Percentiles rank a stretch among this genome's conserved stretches.
Evolutionary conservation across 2,113 vertebrate species (phyloP).

Genomic region (Sylvilagus bachmani): DNA sequence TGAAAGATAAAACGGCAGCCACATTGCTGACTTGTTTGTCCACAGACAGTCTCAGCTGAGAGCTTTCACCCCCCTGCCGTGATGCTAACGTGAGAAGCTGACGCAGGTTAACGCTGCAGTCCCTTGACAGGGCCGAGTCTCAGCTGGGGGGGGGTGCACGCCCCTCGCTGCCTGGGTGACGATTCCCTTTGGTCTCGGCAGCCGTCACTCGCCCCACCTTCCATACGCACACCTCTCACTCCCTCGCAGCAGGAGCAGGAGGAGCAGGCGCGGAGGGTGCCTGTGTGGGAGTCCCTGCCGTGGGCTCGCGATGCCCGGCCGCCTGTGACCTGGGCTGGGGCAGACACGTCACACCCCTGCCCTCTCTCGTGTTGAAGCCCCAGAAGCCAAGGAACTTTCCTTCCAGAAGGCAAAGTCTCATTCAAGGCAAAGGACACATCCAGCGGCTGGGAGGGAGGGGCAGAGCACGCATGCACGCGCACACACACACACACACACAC

Average conservation of each 20-base stretch:
- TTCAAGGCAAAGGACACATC: no score
- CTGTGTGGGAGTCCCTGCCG: no score
- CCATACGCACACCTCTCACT: no score
- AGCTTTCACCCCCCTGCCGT: background rate
- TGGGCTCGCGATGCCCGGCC: no score
- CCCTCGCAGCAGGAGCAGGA: no score
- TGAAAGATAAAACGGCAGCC: background rate
- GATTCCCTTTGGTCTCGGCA: background rate
- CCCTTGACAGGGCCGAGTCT: background rate
- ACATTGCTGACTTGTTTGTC: background rate
- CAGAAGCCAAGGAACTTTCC: background rate
- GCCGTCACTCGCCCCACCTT: background rate
- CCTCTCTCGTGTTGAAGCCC: no score
- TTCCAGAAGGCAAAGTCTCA: no score
- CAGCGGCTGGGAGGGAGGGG: fast-evolving
- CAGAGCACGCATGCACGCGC: no score
- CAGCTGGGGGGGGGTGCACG: background rate
- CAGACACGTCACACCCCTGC: no score
- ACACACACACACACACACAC: no score
- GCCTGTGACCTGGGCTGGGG: background rate
- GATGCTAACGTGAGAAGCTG: background rate
- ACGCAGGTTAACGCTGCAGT: background rate
- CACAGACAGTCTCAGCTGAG: background rate
- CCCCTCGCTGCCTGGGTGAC: no score
- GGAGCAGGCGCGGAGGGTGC: no score